Conservation (phyloP, 2,797 vertebrate genomes). For the Erpetoichthys calabaricus region DNA sequence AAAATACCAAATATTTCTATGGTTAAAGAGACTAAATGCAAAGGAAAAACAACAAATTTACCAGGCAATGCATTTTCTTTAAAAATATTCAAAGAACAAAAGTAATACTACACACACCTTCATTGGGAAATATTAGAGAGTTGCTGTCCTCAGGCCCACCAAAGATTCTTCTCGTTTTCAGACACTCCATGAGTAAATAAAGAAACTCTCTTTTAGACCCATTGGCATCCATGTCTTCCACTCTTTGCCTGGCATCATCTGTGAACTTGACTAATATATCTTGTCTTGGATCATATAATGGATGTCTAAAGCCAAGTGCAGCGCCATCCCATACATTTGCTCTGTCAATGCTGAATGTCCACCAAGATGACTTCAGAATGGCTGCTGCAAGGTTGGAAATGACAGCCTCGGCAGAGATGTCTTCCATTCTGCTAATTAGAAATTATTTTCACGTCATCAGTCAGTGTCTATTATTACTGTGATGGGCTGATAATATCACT, state of each 20-base stretch:
- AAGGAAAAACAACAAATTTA: no score
- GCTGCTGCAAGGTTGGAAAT: constrained; percentile 5
- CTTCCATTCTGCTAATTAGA: constrained; percentile 1
- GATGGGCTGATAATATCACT: no score
- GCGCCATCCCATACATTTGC: constrained; percentile 10
- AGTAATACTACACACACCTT: no score
- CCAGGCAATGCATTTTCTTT: no score
- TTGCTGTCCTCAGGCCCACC: constrained; percentile 9
- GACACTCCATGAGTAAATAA: constrained; percentile 7
- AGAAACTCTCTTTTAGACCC: constrained; percentile 10
- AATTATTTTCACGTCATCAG: no score
- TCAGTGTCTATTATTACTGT: no score
- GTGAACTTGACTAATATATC: constrained; percentile 2
- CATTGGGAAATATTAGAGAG: constrained; percentile 9
- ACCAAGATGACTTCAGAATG: constrained; percentile 5
- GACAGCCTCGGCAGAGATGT: constrained; percentile 3
- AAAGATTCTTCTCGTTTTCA: constrained; percentile 7
- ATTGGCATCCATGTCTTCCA: constrained; percentile 9
- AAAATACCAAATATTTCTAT: no score
- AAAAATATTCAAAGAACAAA: no score
- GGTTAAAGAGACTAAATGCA: no score
- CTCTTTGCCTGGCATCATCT: constrained; percentile 4
- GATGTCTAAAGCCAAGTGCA: constrained; percentile 3
- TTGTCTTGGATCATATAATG: constrained; percentile 7
- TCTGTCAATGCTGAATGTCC: constrained; percentile 10